Evolutionary conservation across 2,113 vertebrate genomes (phyloP).

Genomic region (Callionymus lyra): DNA sequence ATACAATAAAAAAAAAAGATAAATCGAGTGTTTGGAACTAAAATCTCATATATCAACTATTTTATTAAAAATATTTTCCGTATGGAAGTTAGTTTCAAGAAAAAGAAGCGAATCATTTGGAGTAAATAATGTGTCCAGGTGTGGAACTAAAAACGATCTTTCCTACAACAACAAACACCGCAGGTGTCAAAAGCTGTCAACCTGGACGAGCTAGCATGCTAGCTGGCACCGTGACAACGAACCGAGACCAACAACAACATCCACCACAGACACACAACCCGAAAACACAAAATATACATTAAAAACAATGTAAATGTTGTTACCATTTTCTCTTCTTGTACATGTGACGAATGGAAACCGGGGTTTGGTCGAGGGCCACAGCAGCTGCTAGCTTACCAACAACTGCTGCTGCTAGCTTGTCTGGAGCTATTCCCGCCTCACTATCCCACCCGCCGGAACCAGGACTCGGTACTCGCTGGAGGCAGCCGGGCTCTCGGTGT

Average conservation of each 20-base stretch:
- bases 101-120: too few relatives aligned
- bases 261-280: not conserved
- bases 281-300: rapidly evolving
- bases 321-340: conserved; percentile 47
- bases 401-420: not conserved
- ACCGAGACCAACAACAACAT: too few relatives aligned
- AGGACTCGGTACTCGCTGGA: conserved; percentile 1
- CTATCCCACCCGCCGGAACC: not conserved
- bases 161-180: not conserved
- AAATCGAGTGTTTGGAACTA: too few relatives aligned
- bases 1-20: too few relatives aligned
- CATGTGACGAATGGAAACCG: conserved; percentile 16
- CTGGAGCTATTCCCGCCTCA: not conserved
- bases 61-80: too few relatives aligned
- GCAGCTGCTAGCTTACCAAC: conserved; percentile 20
- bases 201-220: conserved; percentile 2
- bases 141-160: not conserved
- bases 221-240: not conserved
- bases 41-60: too few relatives aligned
- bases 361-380: conserved; percentile 17
- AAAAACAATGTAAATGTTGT: not conserved
- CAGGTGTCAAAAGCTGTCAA: conserved; percentile 20
- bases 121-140: too few relatives aligned
- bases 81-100: too few relatives aligned
- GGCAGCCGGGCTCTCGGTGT: conserved; percentile 16